Evolutionary conservation across 2,113 vertebrate species (phyloP), one percentile per base, ranked within the genome.

Genomic region (Colossoma macropomum): DNA sequence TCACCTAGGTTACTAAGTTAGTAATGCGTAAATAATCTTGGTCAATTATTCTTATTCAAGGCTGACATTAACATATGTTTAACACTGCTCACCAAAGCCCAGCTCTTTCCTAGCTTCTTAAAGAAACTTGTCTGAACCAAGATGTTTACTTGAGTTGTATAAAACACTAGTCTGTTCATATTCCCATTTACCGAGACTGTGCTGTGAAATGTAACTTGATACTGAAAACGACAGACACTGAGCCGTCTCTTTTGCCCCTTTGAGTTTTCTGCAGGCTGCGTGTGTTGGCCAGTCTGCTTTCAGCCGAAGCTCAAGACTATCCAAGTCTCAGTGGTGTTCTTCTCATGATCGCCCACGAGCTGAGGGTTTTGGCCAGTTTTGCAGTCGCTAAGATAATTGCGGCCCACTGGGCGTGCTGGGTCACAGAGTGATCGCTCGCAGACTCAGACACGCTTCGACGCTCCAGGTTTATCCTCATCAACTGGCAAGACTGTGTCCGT

Each of bases 401-500:
- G 89, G 89, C 89, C 85, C 73, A 23, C 79, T 88, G 89, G 87
- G 69, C 8, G 79, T 86, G 77, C 83, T 54, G 79, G 56, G 89
- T 86, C 85, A 63, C 59, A 69, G 81, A 89, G 85, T 85, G 86
- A 88, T 88, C 84, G 38, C 41, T 62, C 7, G 86, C 62, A 66
- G 86, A 73, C 63, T 27, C 80, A 32, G 89, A 87, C 88, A 88
- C n/a, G 82, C 83, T 89, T 65, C 70, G 23, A 62, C 25, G 80
- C 87, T 81, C 87, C 69, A 54, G 73, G 15, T 85, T 91, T 87
- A 80, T 85, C 87, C 25, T 80, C 88, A 85, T 84, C 84, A 82
- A 80, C 82, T 79, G 79, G 86, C 72, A 81, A 77, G 62, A 79
- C 65, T 6, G 27, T 19, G 10, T 16, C 27, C 25, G 30, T 72